phyloP scores from a whole-genome alignment of 2,888 invertebrate genomes.

The Yponomeuta cagnagella region DNA sequence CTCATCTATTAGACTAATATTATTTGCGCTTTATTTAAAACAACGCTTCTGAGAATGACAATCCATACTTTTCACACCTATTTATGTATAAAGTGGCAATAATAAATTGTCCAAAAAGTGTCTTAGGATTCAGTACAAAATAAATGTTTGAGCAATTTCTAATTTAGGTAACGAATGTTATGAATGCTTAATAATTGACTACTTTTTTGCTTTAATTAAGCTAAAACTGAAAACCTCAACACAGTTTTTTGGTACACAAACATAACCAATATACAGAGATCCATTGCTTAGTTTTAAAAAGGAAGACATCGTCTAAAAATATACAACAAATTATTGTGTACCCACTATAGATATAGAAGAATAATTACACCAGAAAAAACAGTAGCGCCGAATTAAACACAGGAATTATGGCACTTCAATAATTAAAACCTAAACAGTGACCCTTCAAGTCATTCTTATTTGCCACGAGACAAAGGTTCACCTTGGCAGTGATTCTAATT shows the following conservation, averaged over 20 bases:
- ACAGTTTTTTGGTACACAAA: conserved; percentile 23
- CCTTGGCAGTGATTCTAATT: background rate
- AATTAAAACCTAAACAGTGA: conserved; percentile 2
- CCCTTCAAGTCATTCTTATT: background rate
- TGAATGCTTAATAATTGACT: background rate
- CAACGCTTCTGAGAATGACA: background rate
- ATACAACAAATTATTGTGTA: conserved; percentile 14
- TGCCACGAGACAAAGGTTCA: background rate
- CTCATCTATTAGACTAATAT: background rate
- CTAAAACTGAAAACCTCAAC: conserved; percentile 20
- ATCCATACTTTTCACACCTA: background rate
- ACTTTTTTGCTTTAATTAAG: background rate
- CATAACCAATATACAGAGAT: conserved; percentile 5
- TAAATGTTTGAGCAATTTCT: background rate
- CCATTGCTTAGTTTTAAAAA: background rate
- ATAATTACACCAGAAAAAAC: conserved; percentile 24
- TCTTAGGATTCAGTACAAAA: background rate
- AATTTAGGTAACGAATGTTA: background rate
- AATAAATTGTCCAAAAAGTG: background rate
- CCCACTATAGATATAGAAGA: conserved; percentile 17
- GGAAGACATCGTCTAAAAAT: conserved; percentile 13
- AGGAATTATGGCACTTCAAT: conserved; percentile 13
- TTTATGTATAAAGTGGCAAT: background rate
- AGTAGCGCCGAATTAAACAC: conserved; percentile 22
- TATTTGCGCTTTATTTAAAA: too few relatives aligned